Percentiles rank a stretch among this genome's conserved stretches.
These are phyloP conservation scores for Zosterops lateralis DNA, from an alignment of 2,113 vertebrate species.

Conservation along the genomic window DNA sequence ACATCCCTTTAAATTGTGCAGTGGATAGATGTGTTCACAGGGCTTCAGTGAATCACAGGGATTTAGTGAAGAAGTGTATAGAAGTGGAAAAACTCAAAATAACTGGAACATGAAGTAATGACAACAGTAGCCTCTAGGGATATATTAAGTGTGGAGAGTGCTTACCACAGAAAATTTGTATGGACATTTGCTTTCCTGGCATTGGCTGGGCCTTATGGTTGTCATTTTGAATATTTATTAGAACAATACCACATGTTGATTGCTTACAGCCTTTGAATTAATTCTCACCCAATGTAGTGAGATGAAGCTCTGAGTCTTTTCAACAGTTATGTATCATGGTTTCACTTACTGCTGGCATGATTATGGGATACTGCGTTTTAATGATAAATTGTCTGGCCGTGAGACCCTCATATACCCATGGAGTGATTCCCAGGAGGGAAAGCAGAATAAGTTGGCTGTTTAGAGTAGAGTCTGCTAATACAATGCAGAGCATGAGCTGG, in stretches of 20 bases:
- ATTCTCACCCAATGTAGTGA: slow-evolving; percentile 12
- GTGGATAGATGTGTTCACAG: neutral
- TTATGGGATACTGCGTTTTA: neutral
- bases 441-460: neutral
- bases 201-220: slow-evolving; percentile 45
- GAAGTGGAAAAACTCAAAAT: slow-evolving; percentile 33
- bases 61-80: neutral
- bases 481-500: neutral
- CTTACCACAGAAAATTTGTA: slow-evolving; percentile 51
- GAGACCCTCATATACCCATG: neutral
- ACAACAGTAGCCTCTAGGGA: slow-evolving; percentile 29
- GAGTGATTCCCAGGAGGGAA: neutral
- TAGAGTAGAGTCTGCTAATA: neutral
- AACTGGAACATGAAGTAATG: slow-evolving; percentile 14
- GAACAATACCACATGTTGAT: slow-evolving; percentile 44
- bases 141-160: neutral
- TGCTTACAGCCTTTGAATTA: slow-evolving; percentile 44
- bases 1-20: neutral
- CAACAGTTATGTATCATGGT: neutral
- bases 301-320: slow-evolving; percentile 20
- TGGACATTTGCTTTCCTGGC: slow-evolving; percentile 48
- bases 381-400: neutral
- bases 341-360: neutral
- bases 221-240: slow-evolving; percentile 55
- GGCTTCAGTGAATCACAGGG: neutral